Conservation (phyloP, 2,797 vertebrate genomes). For the Sebastes jordani region DNA sequence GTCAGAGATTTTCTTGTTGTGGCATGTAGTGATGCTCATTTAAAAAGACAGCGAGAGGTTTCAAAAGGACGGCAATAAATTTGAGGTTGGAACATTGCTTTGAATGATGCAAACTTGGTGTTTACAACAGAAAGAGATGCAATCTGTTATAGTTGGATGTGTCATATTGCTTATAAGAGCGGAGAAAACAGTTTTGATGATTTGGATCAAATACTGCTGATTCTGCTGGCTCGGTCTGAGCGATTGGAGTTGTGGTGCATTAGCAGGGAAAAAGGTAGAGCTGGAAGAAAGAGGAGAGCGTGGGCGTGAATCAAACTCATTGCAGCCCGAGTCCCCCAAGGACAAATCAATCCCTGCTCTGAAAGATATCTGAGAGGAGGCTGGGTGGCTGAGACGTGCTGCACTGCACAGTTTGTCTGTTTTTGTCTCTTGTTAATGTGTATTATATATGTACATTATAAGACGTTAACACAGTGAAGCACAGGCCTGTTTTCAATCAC, state of each 20-base stretch:
- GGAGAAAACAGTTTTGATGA: conserved; percentile 28
- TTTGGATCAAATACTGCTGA: neutral
- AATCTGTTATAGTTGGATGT: conserved; percentile 6
- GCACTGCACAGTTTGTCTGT: neutral
- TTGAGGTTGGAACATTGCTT: neutral
- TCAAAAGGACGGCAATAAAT: neutral
- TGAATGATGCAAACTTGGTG: conserved; percentile 19
- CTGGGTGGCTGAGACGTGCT: conserved; percentile 16
- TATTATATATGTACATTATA: neutral
- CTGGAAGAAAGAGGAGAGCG: conserved; percentile 32
- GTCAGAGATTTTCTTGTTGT: conserved; percentile 55
- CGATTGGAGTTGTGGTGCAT: conserved; percentile 20
- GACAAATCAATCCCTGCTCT: conserved; percentile 61
- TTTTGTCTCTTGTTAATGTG: neutral
- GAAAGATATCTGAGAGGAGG: conserved; percentile 63
- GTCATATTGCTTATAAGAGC: conserved; percentile 1
- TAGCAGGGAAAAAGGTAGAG: conserved; percentile 12
- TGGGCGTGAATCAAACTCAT: conserved; percentile 39
- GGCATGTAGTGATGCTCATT: conserved; percentile 24
- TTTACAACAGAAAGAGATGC: conserved; percentile 3
- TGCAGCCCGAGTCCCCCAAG: conserved; percentile 48
- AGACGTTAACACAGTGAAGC: neutral
- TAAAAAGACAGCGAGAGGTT: conserved; percentile 6
- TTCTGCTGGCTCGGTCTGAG: neutral
- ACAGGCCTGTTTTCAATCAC: neutral